These are phyloP conservation scores for Macaria notata DNA, from an alignment of 2,888 invertebrate species.

Conservation along the genomic window DNA sequence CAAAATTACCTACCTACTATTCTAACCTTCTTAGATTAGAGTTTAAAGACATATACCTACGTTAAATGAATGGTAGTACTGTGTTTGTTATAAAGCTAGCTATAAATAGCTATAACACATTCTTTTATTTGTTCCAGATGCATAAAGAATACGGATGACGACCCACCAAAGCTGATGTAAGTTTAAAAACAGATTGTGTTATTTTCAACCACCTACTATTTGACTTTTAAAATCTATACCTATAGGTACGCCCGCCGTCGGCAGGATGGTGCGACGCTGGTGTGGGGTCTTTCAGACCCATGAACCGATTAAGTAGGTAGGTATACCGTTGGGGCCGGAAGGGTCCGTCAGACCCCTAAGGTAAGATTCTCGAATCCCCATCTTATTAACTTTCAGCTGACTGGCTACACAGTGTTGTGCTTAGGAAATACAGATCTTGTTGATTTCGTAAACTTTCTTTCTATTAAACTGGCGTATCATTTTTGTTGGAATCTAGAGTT, in stretches of 20 bases:
- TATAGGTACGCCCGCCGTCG: no score
- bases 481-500: no score
- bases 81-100: no score
- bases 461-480: neutral
- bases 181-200: constrained; percentile 16
- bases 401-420: constrained; percentile 14
- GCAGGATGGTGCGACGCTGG: no score
- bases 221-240: no score
- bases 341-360: constrained; percentile 19
- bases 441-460: neutral
- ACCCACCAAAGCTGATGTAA: constrained; percentile 34
- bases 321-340: neutral
- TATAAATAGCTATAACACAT: no score
- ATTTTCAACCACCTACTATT: constrained; percentile 5
- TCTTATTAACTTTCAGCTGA: constrained; percentile 37
- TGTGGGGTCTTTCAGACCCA: no score
- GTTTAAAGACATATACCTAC: no score
- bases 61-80: no score
- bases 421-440: constrained; percentile 1
- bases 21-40: no score
- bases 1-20: no score
- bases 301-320: no score
- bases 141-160: constrained; percentile 56
- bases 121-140: constrained; percentile 53
- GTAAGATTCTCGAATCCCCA: constrained; percentile 20